phyloP scores from a whole-genome alignment of 2,113 vertebrate species.

The Petroica traversi region DNA sequence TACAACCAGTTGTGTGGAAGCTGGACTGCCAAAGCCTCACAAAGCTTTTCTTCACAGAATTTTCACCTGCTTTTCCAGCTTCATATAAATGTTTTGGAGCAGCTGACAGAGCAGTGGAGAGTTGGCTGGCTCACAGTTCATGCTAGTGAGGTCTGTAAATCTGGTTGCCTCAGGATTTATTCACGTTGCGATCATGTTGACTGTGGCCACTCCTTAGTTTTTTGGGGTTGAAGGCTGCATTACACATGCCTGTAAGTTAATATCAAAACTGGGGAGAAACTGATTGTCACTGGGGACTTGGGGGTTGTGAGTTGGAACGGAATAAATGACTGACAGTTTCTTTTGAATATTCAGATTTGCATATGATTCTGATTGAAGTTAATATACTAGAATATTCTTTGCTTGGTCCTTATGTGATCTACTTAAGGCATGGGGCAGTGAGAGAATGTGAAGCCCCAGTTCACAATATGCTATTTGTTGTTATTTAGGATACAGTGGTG shows the following conservation, averaged over 20 bases:
- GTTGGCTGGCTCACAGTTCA: fast-evolving
- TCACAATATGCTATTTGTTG: neutral
- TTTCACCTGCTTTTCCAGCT: neutral
- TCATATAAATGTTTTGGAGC: neutral
- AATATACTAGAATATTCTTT: neutral
- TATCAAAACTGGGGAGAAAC: neutral
- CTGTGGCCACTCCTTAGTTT: neutral
- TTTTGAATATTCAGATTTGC: neutral
- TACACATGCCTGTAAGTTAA: neutral
- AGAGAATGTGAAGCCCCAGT: neutral
- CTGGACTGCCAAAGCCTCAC: neutral
- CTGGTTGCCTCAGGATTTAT: neutral
- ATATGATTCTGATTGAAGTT: neutral
- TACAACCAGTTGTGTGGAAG: fast-evolving
- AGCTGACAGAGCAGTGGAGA: neutral
- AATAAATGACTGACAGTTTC: neutral
- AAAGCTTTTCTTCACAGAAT: neutral
- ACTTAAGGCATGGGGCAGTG: neutral
- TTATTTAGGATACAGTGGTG: neutral
- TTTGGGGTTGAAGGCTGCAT: neutral
- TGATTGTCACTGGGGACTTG: fast-evolving
- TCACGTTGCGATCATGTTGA: neutral
- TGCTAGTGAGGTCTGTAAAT: neutral
- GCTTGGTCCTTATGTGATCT: neutral
- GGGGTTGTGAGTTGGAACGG: neutral